phyloP scores from a whole-genome alignment of 2,888 invertebrate species.

The Sepioteuthis lessoniana region DNA sequence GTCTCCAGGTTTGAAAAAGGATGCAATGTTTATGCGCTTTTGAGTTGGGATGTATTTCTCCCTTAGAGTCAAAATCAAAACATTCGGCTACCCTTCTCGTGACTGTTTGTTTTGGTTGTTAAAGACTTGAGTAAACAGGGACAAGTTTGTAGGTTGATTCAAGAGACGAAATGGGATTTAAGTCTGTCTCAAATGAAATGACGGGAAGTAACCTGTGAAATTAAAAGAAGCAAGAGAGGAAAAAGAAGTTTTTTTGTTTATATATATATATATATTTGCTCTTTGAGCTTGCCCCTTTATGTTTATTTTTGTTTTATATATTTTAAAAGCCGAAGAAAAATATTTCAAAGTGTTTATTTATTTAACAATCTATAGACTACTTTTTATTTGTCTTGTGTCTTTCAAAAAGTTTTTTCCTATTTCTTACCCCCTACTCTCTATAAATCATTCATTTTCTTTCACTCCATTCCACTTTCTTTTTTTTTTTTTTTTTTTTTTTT shows the following conservation, averaged over 20 bases:
- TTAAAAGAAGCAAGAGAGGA: background rate
- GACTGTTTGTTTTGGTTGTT: background rate
- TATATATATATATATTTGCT: too few relatives aligned
- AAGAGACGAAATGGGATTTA: background rate
- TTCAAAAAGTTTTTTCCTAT: background rate
- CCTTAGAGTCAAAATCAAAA: conserved; percentile 13
- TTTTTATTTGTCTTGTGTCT: too few relatives aligned
- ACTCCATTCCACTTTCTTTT: too few relatives aligned
- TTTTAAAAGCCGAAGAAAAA: too few relatives aligned
- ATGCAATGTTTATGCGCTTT: background rate
- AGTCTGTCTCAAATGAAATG: background rate
- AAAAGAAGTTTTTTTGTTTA: background rate
- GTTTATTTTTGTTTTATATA: too few relatives aligned
- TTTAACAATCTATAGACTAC: too few relatives aligned
- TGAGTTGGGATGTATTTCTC: background rate
- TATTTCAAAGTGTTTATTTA: too few relatives aligned
- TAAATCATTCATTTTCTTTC: background rate
- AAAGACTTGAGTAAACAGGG: conserved; percentile 4
- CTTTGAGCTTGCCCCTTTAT: too few relatives aligned
- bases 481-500: too few relatives aligned
- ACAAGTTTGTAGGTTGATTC: conserved; percentile 33
- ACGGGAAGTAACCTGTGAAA: conserved; percentile 11
- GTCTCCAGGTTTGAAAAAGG: background rate
- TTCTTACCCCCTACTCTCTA: background rate
- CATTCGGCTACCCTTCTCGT: background rate